Conservation (phyloP, 2,113 vertebrate species). For the Panthera tigris region DNA sequence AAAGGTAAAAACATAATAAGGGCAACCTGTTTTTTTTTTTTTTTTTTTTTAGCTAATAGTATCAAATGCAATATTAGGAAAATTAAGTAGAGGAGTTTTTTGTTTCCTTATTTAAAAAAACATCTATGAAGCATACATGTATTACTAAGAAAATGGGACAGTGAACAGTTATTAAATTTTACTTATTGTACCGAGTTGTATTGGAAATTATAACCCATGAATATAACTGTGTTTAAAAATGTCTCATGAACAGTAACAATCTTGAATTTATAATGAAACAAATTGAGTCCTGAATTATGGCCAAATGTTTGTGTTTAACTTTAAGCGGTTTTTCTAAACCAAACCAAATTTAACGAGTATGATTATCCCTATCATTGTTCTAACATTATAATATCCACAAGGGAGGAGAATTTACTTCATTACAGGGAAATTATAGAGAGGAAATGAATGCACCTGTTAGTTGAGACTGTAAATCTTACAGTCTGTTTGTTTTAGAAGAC, state of each 20-base stretch:
- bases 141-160: not conserved
- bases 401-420: not conserved
- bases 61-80: slow-evolving; percentile 31
- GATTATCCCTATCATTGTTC: not conserved
- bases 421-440: not conserved
- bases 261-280: slow-evolving; percentile 32
- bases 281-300: not conserved
- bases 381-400: not conserved
- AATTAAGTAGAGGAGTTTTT: slow-evolving; percentile 3
- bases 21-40: not conserved
- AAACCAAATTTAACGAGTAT: slow-evolving; percentile 23
- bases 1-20: not conserved
- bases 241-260: not conserved
- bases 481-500: not conserved
- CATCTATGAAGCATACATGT: not conserved
- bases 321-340: slow-evolving; percentile 33
- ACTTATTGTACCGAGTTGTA: not conserved
- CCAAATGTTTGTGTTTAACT: not conserved
- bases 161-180: not conserved
- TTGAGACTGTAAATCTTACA: not conserved
- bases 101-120: slow-evolving; percentile 37
- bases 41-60: not conserved
- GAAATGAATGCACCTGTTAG: not conserved
- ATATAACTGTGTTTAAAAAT: slow-evolving; percentile 34
- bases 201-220: not conserved